phyloP scores from a whole-genome alignment of 2,888 invertebrate species.

The Perithous albicinctus region DNA sequence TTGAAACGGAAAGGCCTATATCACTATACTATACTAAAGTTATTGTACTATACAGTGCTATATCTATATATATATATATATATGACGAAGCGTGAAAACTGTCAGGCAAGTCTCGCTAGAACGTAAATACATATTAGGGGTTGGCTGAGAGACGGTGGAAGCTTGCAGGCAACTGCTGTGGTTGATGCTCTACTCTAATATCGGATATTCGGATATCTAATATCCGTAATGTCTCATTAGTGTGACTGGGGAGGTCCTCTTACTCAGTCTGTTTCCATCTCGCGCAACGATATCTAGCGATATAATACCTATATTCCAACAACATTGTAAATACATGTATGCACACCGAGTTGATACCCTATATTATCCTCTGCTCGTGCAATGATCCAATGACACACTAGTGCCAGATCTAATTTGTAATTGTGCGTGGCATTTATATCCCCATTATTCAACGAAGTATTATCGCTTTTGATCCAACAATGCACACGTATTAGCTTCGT shows the following conservation, averaged over 20 bases:
- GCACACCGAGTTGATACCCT: slow-evolving; percentile 11
- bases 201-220: slow-evolving; percentile 65
- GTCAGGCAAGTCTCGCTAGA: not conserved
- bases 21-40: not conserved
- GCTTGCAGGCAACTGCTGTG: slow-evolving; percentile 49
- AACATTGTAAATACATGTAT: slow-evolving; percentile 2
- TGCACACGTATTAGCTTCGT: not conserved
- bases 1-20: not conserved
- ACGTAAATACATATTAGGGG: slow-evolving; percentile 45
- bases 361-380: not conserved
- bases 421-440: slow-evolving; percentile 30
- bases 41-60: too few relatives aligned
- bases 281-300: slow-evolving; percentile 37
- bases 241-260: slow-evolving; percentile 52
- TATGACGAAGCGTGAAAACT: not conserved
- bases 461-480: slow-evolving; percentile 29
- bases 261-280: not conserved
- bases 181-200: slow-evolving; percentile 51
- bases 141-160: slow-evolving; percentile 37
- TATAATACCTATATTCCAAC: slow-evolving; percentile 19
- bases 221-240: slow-evolving; percentile 67
- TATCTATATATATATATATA: slow-evolving; percentile 8
- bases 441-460: slow-evolving; percentile 45
- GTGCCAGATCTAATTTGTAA: slow-evolving; percentile 34
- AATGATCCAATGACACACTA: slow-evolving; percentile 19